Evolutionary conservation across 2,797 vertebrate genomes (phyloP).

Genomic region (Lutjanus argentimaculatus): DNA sequence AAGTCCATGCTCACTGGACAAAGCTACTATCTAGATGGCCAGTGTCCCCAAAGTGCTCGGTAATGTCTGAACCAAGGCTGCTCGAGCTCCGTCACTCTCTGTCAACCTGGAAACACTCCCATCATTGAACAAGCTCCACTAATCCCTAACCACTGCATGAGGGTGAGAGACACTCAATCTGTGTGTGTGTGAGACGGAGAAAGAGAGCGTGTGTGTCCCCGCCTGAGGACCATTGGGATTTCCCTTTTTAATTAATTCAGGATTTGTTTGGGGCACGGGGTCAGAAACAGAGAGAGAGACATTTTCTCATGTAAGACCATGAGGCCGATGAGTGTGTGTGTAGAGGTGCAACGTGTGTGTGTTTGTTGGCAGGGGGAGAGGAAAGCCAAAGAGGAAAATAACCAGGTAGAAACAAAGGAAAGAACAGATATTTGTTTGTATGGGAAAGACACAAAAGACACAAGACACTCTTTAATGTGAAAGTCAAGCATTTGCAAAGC

Average conservation of each 20-base stretch:
- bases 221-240: constrained; percentile 82
- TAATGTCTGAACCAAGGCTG: constrained; percentile 67
- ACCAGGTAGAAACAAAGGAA: background rate
- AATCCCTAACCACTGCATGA: constrained; percentile 83
- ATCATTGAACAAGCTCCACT: constrained; percentile 83
- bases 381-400: constrained; percentile 16
- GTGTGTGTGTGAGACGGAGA: constrained; percentile 72
- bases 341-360: background rate
- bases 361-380: constrained; percentile 11
- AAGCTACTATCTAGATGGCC: background rate
- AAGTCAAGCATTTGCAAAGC: no score
- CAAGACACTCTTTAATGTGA: no score
- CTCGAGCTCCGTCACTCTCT: constrained; percentile 72
- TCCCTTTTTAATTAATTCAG: constrained; percentile 92
- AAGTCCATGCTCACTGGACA: background rate
- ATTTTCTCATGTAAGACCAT: constrained; percentile 85
- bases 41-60: constrained; percentile 30
- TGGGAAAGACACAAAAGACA: background rate
- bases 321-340: constrained; percentile 54
- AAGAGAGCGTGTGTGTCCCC: constrained; percentile 60
- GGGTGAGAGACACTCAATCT: constrained; percentile 85
- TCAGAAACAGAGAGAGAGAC: constrained; percentile 84
- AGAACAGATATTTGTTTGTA: background rate
- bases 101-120: constrained; percentile 83
- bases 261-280: constrained; percentile 87